Evolutionary conservation across 2,797 vertebrate genomes (phyloP), one percentile per base, ranked within the genome.

Genomic region (Pristis pectinata): DNA sequence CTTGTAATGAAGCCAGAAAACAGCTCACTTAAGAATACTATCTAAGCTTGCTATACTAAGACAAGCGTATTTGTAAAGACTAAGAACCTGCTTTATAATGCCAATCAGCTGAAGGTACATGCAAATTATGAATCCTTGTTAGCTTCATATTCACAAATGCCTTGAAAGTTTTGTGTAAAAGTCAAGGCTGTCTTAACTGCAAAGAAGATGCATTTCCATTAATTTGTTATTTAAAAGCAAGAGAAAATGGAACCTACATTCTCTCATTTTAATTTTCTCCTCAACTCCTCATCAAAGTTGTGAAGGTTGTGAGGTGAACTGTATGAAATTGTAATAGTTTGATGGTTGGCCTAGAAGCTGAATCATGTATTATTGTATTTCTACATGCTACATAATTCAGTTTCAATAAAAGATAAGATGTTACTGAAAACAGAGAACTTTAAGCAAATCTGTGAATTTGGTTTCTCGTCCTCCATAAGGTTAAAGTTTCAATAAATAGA

Each of bases 11-110:
- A 76, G 77, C 95, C 95, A 95, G 95, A 27, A 61, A 82, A 72
- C 80, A 95, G 95, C 94, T 8, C 94, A n/a, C 94, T 95, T 70
- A 27, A 87, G 92, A 96, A 94, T 95, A 96, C 56, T 82, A 74
- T 61, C 44, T 13, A 83, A 85, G 94, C 34, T 44, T 53, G 77
- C 67, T 77, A 41, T 77, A 4, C 67, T 89, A n/a, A 87, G 5
- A 34, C 4, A 27, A 76, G 53, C 82, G 49, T 49, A 87, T 59
- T 87, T 87, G 83, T 53, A 59, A 87, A 15, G 3, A 56, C 49
- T 49, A 59, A 49, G 5, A 34, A 30, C 15, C 15, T 59, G 30
- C 53, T 59, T 34, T 82, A 87, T 59, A 59, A 87, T n/a, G 53
- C 19, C 83, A 59, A 34, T 61, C 3, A 30, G 3, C 56, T 56